phyloP scores from a whole-genome alignment of 2,888 invertebrate species.

The Ormyrus labotus region DNA sequence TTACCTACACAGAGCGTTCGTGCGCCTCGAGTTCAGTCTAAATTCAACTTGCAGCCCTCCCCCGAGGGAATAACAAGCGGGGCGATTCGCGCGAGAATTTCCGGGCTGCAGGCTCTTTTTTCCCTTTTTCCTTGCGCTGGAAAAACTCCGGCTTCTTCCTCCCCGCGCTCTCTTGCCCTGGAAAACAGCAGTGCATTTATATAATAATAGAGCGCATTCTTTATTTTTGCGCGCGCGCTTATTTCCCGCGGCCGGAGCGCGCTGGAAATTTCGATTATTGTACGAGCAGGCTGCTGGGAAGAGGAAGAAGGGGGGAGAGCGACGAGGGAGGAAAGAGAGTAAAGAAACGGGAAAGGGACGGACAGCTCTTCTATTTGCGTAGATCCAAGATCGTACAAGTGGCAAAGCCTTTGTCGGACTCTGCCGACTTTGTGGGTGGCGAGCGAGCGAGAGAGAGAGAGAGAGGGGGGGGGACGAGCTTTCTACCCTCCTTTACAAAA shows the following conservation, averaged over 20 bases:
- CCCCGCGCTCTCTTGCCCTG: background rate
- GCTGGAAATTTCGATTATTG: background rate
- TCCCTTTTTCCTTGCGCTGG: background rate
- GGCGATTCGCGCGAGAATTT: slow-evolving; percentile 14
- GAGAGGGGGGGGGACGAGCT: slow-evolving; percentile 7
- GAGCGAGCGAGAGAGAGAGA: slow-evolving; percentile 24
- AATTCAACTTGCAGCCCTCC: slow-evolving; percentile 28
- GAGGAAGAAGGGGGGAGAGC: background rate
- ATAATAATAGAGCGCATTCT: background rate
- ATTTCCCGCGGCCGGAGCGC: background rate
- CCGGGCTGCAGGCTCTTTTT: background rate
- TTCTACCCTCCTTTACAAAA: slow-evolving; percentile 52
- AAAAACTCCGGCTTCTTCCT: background rate
- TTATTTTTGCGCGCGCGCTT: background rate
- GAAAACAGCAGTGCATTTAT: no score
- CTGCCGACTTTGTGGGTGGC: slow-evolving; percentile 67
- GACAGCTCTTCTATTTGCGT: slow-evolving; percentile 67
- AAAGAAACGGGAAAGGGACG: background rate
- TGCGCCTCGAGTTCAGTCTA: slow-evolving; percentile 19
- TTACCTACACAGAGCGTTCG: slow-evolving; percentile 42
- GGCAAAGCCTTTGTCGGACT: slow-evolving; percentile 68
- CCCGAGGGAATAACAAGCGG: slow-evolving; percentile 2
- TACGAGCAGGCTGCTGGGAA: background rate
- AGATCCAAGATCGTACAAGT: slow-evolving; percentile 73
- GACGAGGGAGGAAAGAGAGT: slow-evolving; percentile 3